phyloP scores from a whole-genome alignment of 53 echinoderm and acorn worm genomes.

The Echinarachnius parma region DNA sequence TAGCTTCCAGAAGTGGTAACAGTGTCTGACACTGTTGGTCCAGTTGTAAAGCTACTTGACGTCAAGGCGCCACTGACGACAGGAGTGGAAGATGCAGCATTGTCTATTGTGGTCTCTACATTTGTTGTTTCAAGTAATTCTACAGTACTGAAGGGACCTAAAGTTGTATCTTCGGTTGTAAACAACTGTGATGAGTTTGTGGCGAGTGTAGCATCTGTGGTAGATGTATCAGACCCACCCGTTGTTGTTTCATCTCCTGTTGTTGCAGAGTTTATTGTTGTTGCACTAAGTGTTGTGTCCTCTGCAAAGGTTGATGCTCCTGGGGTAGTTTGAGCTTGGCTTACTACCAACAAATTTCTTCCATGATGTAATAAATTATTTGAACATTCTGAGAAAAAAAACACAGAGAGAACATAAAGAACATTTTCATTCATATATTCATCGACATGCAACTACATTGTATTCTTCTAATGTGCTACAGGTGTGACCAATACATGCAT shows the following conservation, averaged over 20 bases:
- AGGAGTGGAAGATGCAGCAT: neutral
- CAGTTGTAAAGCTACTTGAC: neutral
- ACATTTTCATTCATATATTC: too few relatives aligned
- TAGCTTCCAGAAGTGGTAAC: neutral
- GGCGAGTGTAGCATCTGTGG: neutral
- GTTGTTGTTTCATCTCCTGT: neutral
- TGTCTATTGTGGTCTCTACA: neutral
- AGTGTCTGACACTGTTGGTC: neutral
- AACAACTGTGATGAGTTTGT: neutral
- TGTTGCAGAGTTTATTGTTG: too few relatives aligned
- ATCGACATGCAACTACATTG: too few relatives aligned
- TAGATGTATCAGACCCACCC: neutral
- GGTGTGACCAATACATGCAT: too few relatives aligned
- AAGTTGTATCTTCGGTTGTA: neutral
- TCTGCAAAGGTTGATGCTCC: too few relatives aligned
- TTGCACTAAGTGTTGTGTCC: too few relatives aligned
- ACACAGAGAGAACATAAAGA: neutral
- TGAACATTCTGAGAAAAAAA: conserved; percentile 6
- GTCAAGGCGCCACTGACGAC: neutral
- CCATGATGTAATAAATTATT: conserved; percentile 1
- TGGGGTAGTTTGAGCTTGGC: too few relatives aligned
- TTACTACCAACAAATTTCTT: too few relatives aligned
- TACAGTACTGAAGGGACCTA: neutral
- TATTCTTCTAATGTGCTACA: too few relatives aligned
- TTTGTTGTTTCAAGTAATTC: neutral